Percentiles rank a stretch among this genome's conserved stretches.
These are phyloP conservation scores for Misgurnus anguillicaudatus DNA, from an alignment of 2,113 vertebrate genomes.

Conservation along the genomic window DNA sequence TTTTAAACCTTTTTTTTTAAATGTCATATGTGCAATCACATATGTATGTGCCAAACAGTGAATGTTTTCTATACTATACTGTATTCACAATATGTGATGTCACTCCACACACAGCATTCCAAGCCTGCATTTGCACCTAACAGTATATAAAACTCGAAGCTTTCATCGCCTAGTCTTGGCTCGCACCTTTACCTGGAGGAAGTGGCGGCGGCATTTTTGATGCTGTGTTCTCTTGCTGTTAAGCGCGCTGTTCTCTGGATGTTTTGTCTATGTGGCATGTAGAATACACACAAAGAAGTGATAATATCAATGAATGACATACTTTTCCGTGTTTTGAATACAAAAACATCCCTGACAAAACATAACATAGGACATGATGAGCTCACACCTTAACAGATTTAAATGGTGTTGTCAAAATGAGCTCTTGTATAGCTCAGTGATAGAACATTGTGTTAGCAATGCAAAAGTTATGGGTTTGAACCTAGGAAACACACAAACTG, in stretches of 20 bases:
- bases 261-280: slow-evolving; percentile 40
- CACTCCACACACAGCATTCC: not conserved
- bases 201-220: not conserved
- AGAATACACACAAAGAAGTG: slow-evolving; percentile 7
- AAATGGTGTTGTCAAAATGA: not conserved
- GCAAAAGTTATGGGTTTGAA: no score
- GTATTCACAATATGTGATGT: not conserved
- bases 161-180: slow-evolving; percentile 11
- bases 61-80: not conserved
- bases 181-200: not conserved
- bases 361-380: slow-evolving; percentile 27
- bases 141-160: not conserved
- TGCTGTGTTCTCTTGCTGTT: not conserved
- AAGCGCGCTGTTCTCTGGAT: slow-evolving; percentile 21
- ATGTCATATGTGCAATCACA: no score
- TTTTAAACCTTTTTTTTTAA: no score
- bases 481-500: no score
- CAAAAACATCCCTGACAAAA: slow-evolving; percentile 21
- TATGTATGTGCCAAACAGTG: no score
- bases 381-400: not conserved
- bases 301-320: slow-evolving; percentile 29
- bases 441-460: no score
- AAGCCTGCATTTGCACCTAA: slow-evolving; percentile 9
- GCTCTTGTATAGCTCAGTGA: not conserved
- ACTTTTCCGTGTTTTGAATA: slow-evolving; percentile 7